Conservation (phyloP, 2,888 invertebrate genomes). For the Elmis aenea region DNA sequence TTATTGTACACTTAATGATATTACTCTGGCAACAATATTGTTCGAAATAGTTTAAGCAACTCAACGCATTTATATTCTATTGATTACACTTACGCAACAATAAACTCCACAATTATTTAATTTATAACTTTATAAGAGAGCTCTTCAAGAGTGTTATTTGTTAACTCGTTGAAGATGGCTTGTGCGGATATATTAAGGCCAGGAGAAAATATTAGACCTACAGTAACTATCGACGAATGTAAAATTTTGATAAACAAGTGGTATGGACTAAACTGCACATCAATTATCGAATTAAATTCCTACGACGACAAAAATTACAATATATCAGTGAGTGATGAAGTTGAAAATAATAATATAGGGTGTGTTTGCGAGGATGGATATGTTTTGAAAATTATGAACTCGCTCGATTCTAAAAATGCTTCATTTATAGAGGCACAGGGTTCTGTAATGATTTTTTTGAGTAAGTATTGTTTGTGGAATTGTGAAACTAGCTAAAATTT, state of each 20-base stretch:
- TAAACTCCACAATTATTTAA: no score
- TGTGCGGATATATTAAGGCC: conserved; percentile 43
- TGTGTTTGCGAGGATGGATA: conserved; percentile 59
- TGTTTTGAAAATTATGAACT: conserved; percentile 79
- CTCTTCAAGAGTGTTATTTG: no score
- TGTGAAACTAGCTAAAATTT: no score
- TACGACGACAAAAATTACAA: conserved; percentile 78
- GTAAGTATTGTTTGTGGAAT: conserved; percentile 47
- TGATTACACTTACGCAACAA: no score
- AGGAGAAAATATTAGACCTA: conserved; percentile 55
- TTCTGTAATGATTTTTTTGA: conserved; percentile 64
- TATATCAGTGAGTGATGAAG: conserved; percentile 54
- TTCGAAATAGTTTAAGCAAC: no score
- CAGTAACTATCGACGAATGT: conserved; percentile 51
- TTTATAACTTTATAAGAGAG: no score
- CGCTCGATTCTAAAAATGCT: conserved; percentile 68
- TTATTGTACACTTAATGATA: no score
- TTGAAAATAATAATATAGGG: conserved; percentile 55
- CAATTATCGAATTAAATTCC: conserved; percentile 60
- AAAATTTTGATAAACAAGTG: conserved; percentile 52
- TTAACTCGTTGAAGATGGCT: no score
- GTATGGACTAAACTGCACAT: conserved; percentile 58
- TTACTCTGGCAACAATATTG: no score
- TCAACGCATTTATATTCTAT: no score
- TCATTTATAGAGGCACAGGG: conserved; percentile 70